Percentiles rank a stretch among this genome's conserved stretches.
Conservation (phyloP, 1,140 invertebrate species). For the Rhopalosiphum maidis region DNA sequence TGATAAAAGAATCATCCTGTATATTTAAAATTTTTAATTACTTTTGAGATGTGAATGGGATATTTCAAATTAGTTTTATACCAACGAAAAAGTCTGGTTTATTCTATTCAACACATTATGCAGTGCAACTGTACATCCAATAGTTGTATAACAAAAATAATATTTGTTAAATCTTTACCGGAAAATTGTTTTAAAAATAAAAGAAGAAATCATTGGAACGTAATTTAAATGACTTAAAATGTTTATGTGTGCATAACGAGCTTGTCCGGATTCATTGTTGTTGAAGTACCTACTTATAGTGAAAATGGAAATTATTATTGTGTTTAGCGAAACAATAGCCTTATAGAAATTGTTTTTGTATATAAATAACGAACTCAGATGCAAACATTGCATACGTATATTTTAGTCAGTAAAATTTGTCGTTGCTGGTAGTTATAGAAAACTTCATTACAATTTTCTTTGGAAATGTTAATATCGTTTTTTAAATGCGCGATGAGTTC, state of each 20-base stretch:
- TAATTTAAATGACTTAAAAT: constrained; percentile 7
- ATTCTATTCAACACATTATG: too few relatives aligned
- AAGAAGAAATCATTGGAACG: neutral
- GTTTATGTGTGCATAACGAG: constrained; percentile 49
- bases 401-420: neutral
- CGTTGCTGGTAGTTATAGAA: neutral
- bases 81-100: too few relatives aligned
- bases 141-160: neutral
- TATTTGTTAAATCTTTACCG: constrained; percentile 11
- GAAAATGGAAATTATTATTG: constrained; percentile 34
- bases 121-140: too few relatives aligned
- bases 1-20: too few relatives aligned
- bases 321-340: constrained; percentile 1
- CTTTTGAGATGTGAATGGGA: too few relatives aligned
- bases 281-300: neutral
- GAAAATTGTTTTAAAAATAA: constrained; percentile 39
- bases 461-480: neutral
- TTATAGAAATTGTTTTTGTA: neutral
- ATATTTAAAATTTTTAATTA: too few relatives aligned
- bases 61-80: too few relatives aligned
- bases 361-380: neutral
- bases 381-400: neutral
- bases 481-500: neutral
- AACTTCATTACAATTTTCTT: neutral
- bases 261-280: neutral